Conservation (phyloP, 2,113 vertebrate species). For the Phoxinus phoxinus region DNA sequence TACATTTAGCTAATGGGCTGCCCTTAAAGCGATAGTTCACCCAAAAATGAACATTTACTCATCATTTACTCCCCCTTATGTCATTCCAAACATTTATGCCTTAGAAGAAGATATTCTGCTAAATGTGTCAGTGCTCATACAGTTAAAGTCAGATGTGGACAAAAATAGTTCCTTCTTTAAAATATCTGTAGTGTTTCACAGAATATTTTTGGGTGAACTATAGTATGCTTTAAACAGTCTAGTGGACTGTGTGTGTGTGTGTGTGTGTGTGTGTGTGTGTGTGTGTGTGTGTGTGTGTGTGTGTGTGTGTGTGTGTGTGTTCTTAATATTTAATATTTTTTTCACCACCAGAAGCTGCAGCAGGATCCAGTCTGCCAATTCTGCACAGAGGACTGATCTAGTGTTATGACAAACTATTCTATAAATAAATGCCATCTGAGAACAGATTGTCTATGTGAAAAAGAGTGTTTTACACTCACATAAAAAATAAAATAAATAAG, state of each 20-base stretch:
- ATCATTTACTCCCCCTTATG: neutral
- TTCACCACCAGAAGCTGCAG: slow-evolving; percentile 1
- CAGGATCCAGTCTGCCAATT: slow-evolving; percentile 11
- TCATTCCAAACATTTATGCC: neutral
- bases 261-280: neutral
- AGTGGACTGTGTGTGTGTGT: too few relatives aligned
- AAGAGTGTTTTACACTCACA: neutral
- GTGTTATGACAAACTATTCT: slow-evolving; percentile 8
- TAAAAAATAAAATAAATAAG: neutral
- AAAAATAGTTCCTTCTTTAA: too few relatives aligned
- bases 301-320: neutral
- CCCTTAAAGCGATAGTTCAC: neutral
- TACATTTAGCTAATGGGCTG: neutral
- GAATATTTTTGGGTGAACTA: neutral
- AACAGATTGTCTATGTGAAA: slow-evolving; percentile 14
- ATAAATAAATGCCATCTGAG: slow-evolving; percentile 33
- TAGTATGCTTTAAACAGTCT: neutral
- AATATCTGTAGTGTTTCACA: too few relatives aligned
- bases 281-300: neutral
- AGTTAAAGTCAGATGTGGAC: neutral
- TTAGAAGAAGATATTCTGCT: neutral
- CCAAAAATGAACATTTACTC: neutral
- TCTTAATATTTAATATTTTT: neutral
- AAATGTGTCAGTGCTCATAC: neutral
- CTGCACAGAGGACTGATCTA: slow-evolving; percentile 22